Evolutionary conservation across 2,113 vertebrate species (phyloP).

Genomic region (Myrmecophaga tridactyla): DNA sequence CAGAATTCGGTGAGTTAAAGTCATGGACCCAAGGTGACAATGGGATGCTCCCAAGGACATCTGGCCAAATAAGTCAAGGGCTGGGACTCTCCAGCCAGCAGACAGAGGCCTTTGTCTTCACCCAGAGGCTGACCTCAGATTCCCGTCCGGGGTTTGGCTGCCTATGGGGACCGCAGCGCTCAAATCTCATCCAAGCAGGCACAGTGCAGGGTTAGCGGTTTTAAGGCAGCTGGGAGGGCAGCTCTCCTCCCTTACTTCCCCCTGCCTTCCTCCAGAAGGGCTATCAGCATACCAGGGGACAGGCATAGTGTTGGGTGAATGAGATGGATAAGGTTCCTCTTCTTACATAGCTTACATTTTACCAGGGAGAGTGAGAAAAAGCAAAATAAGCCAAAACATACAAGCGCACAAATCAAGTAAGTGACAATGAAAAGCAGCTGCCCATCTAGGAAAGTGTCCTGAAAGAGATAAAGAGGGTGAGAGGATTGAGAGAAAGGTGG

Average conservation of each 20-base stretch:
- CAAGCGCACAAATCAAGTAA: neutral
- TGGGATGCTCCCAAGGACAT: constrained; percentile 79
- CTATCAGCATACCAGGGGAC: neutral
- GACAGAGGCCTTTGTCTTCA: constrained; percentile 59
- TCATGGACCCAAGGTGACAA: constrained; percentile 69
- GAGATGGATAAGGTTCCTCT: neutral
- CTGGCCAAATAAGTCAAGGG: constrained; percentile 72
- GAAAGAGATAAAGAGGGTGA: neutral
- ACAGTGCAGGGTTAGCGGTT: neutral
- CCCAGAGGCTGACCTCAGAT: constrained; percentile 70
- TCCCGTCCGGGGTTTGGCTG: constrained; percentile 62
- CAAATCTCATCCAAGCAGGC: neutral
- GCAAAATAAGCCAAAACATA: neutral
- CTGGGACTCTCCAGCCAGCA: constrained; percentile 68
- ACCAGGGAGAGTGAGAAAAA: neutral
- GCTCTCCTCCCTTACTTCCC: neutral
- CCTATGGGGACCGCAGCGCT: rapidly evolving
- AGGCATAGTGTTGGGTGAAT: neutral
- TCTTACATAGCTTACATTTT: neutral
- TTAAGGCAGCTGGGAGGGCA: neutral
- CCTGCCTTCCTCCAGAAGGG: neutral
- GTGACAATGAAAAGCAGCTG: neutral
- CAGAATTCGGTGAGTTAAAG: neutral
- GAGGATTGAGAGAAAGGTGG: neutral
- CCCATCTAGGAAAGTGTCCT: neutral